Base-by-base conservation (phyloP, 2,888 invertebrate species). In the Tenthredo scrophulariae region DNA sequence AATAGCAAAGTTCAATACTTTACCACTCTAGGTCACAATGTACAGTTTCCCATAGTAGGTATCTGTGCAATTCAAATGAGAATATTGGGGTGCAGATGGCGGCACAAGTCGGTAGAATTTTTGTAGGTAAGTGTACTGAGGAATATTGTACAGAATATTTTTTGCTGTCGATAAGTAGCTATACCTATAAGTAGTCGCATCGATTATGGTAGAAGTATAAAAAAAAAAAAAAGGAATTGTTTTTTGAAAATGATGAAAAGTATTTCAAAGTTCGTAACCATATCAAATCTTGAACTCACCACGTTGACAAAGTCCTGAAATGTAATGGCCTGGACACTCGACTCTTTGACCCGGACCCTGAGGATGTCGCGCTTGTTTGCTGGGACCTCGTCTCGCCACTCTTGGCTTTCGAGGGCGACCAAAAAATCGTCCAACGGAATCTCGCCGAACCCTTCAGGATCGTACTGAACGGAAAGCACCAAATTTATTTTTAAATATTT, bases 301-400 rank as follows among this genome's bases (percentile, higher is more conserved):
- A 98, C 97, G 95, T 98, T 98, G 89, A 98, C 97, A 94, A 98
- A 98, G 92, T 98, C 98, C 94, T 98, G 98, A 94, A 98, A 98
- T 62, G 98, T 98, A 90, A 98, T 97, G 86, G 97, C 97, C 86
- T 96, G 95, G 89, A 89, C 89, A 43, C 88, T 89, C 22, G 90
- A 89, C 85, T 93, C 92, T 80, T 92, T 92, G 10, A 90, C 91
- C 75, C 92, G 89, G 26, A 89, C 86, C 46, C 90, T 86, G 86
- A 93, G 93, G 89, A 96, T 96, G 93, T 97, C 97, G 89, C 96
- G 95, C 94, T 97, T 97, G 91, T 96, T 96, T 86, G 95, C 94
- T 89, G 96, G 96, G 92, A 97, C 96, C 93, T 96, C 96, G 88
- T 96, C 95, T 91, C 95, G 95, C 94, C 97, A 97, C 91, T 97